A percentile compares a stretch with the other conserved stretches of the same genome.
phyloP scores from a whole-genome alignment of 2,113 vertebrate genomes.

The Psittacula cyanocephala region DNA sequence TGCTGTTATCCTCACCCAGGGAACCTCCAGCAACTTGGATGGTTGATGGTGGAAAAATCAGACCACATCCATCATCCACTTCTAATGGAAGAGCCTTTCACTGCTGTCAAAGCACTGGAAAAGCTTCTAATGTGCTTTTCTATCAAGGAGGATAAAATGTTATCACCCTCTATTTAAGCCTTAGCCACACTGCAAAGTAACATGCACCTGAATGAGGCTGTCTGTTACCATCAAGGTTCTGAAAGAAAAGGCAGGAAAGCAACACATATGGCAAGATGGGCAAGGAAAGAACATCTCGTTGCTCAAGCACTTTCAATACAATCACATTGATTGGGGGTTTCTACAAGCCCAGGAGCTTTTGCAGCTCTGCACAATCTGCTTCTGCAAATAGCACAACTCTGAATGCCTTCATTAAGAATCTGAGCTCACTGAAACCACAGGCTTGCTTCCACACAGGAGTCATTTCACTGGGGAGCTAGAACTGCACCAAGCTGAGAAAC shows the following conservation, averaged over 20 bases:
- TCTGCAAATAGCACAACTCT: neutral
- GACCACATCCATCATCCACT: neutral
- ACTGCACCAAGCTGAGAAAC: neutral
- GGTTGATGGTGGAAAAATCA: neutral
- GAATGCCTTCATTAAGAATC: slow-evolving; percentile 38
- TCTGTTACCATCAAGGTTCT: neutral
- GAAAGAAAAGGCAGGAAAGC: neutral
- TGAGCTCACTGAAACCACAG: slow-evolving; percentile 13
- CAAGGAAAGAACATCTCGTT: neutral
- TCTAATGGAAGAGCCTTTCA: neutral
- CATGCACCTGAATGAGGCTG: neutral
- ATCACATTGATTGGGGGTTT: neutral
- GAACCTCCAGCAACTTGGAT: neutral
- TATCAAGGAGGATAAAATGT: neutral
- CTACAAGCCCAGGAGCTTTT: neutral
- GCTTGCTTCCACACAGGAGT: neutral
- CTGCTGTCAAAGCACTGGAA: neutral
- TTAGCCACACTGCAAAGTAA: neutral
- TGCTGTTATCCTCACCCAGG: neutral
- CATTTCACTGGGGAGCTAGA: neutral
- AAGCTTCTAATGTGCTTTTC: neutral
- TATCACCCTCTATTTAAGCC: neutral
- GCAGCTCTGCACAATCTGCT: neutral
- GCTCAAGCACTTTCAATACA: neutral
- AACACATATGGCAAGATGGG: neutral